Evolutionary conservation across 2,113 vertebrate species (phyloP).

Genomic region (Phrynosoma blainvillii): DNA sequence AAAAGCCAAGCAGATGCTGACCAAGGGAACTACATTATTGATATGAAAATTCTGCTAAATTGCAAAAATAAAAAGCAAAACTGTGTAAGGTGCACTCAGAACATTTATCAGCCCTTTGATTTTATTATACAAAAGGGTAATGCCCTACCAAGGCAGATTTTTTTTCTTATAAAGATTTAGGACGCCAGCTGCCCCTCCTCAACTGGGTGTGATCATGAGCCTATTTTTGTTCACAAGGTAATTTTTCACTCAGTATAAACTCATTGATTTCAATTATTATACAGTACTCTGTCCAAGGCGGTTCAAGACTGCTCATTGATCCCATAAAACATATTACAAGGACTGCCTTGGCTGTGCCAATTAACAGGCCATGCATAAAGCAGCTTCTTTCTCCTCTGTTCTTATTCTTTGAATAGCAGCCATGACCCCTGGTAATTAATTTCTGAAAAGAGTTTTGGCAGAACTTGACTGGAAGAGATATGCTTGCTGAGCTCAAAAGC

Average conservation of each 20-base stretch:
- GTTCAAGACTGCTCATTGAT: constrained; percentile 13
- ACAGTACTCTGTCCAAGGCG: not conserved
- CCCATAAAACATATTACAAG: constrained; percentile 1
- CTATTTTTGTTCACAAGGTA: constrained; percentile 6
- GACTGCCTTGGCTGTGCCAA: not conserved
- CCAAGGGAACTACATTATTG: constrained; percentile 36
- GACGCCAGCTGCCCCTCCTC: not conserved
- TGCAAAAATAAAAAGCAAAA: constrained; percentile 14
- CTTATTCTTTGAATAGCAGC: not conserved
- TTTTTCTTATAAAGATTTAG: not conserved
- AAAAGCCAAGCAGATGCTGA: constrained; percentile 42
- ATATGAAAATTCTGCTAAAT: constrained; percentile 41
- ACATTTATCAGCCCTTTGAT: constrained; percentile 29
- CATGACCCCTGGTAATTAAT: not conserved
- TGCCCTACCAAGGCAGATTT: not conserved
- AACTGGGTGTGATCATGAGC: not conserved
- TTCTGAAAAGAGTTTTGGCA: not conserved
- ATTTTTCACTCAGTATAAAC: constrained; percentile 20
- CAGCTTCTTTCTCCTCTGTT: not conserved
- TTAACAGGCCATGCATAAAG: not conserved
- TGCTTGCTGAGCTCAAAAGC: too few relatives aligned
- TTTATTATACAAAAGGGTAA: constrained; percentile 5
- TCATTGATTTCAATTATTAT: not conserved
- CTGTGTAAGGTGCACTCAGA: not conserved
- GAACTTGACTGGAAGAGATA: too few relatives aligned